Evolutionary conservation across 2,113 vertebrate genomes (phyloP), one percentile per base, ranked within the genome.

Genomic region (Sebastes schlegelii): DNA sequence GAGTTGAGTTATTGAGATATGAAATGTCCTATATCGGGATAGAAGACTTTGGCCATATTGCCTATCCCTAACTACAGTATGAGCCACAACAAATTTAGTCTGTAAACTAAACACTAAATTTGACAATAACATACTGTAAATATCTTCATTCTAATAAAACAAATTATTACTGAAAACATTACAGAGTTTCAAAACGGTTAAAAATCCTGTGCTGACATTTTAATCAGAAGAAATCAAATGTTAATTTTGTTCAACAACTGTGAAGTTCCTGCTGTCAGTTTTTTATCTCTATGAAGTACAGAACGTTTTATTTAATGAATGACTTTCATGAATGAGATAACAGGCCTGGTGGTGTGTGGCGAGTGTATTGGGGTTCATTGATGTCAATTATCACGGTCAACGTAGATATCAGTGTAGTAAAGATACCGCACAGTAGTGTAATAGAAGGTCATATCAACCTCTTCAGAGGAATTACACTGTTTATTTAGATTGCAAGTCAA

Each of bases 361-460:
- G 0, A 21, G 55, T 73, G 26, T 55, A 79, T 76, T 26, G 19
- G 77, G 65, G 63, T 77, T 83, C 42, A 54, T 11, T 60, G 26
- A 42, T 62, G 54, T 12, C 61, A 40, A 51, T 72, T n/a, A 89
- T 88, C 74, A 64, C 17, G 2, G 61, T 43, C 11, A 14, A 13
- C 26, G 43, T 3, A 42, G 71, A 75, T 85, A 89, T 81, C 46
- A 49, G 23, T 3, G 76, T 13, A 54, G 64, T 84, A 89, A 82
- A 90, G 83, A 85, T 86, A 83, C 65, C 4, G 8, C 71, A 77
- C 71, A 74, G 88, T 76, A 79, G 67, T 72, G 21, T 61, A 46
- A 64, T 43, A 82, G 23, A 58, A 66, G 68, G 54, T 65, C 14
- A 43, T 76, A 87, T 79, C 23, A 60, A 52, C 21, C 42, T 71